Evolutionary conservation across 2,113 vertebrate species (phyloP).

Genomic region (Mirounga angustirostris): DNA sequence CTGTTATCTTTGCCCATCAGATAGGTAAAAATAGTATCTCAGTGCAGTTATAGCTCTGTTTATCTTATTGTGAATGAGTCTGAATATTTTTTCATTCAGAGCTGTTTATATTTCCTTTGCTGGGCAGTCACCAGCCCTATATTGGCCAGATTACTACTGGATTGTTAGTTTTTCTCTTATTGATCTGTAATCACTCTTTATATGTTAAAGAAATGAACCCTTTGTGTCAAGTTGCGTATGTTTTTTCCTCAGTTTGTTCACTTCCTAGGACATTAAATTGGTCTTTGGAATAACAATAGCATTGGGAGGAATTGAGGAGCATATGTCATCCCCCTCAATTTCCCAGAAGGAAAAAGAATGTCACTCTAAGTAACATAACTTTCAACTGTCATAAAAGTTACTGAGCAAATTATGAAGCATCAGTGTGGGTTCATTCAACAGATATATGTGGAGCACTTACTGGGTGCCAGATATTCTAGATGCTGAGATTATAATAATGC

Average conservation of each 20-base stretch:
- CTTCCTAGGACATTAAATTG: background rate
- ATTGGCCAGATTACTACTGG: background rate
- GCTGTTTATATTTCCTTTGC: background rate
- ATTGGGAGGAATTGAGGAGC: background rate
- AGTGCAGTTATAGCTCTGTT: background rate
- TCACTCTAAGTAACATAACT: background rate
- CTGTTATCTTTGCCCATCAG: background rate
- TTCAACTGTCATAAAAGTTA: background rate
- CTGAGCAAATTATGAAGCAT: background rate
- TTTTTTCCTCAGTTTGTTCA: background rate
- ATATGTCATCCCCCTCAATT: background rate
- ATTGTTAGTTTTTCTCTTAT: background rate
- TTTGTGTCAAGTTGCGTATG: background rate
- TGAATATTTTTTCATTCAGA: background rate
- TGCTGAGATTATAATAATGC: background rate
- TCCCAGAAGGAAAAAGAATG: background rate
- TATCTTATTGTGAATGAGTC: background rate
- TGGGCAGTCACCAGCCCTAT: background rate
- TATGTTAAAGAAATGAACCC: constrained; percentile 5
- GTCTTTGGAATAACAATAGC: background rate
- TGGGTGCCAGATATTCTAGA: background rate
- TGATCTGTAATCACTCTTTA: constrained; percentile 29
- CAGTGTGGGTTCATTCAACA: background rate
- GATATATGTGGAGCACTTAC: background rate
- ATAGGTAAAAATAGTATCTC: background rate